Base-by-base conservation (phyloP, 35 echinoderm and acorn worm species). In the Patiria miniata region DNA sequence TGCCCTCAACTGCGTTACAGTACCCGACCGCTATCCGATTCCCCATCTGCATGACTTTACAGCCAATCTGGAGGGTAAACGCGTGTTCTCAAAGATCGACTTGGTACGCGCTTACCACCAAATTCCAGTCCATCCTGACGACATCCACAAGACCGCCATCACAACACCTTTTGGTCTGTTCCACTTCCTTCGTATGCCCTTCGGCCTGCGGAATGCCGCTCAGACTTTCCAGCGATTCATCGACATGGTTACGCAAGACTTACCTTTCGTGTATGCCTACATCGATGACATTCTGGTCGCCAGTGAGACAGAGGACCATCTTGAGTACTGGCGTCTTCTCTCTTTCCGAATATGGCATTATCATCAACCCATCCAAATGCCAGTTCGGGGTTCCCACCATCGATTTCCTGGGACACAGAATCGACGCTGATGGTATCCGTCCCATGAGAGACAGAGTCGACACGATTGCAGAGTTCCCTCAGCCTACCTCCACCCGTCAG, bases 211-310 rank as follows among this genome's bases (percentile, higher is more conserved):
- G 18, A 87, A 87, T 52, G 85, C 85, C n/a, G 85, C 85, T 19
- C 85, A 87, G 44, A 78, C 65, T 1, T 87, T 87, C 69, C 85
- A 87, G 78, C 61, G 40, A 2, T 87, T 87, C 52, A 87, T 87
- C 18, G 68, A 87, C n/a, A 28, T 44, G 58, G 85, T 87, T 78
- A 44, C 29, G 2, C 42, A 40, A 9, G 85, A 68, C 47, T 37
- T 87, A 8, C 39, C 26, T 17, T 87, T 87, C 37, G 85, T 87
- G 9, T 87, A 78, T 44, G 73, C 68, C 1, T 87, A 87, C 19
- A 79, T 87, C 0, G 85, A 87, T 39, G 34, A 87, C 40, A 55
- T 87, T 26, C 52, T 87, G 5, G 36, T 87, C 14, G 85, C 85
- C 5, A 78, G 65, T 21, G 61, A 38, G 4, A 38, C 1, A 5